Evolutionary conservation across 64 coral and sea anemone species (phyloP).

Genomic region (Platygyra sinensis): DNA sequence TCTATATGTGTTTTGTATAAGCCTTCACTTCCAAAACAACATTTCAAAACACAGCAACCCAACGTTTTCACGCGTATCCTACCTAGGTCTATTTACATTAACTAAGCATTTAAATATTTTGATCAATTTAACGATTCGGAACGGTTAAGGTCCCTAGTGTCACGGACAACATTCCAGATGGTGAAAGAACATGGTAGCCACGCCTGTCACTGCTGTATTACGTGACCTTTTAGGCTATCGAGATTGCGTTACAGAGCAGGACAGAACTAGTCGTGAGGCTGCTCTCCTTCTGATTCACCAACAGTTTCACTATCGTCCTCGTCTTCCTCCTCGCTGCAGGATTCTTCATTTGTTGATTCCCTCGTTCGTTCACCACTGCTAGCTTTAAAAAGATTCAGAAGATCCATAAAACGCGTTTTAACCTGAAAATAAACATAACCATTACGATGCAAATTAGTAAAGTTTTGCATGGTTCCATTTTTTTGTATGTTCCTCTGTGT

Average conservation of each 20-base stretch:
- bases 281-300: slow-evolving; percentile 42
- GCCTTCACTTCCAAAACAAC: too few relatives aligned
- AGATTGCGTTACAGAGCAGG: not conserved
- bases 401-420: slow-evolving; percentile 56
- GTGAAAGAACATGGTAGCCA: not conserved
- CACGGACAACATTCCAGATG: not conserved
- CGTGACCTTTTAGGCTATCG: not conserved
- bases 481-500: too few relatives aligned
- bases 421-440: slow-evolving; percentile 22
- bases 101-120: too few relatives aligned
- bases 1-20: too few relatives aligned
- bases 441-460: not conserved
- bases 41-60: too few relatives aligned
- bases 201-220: not conserved
- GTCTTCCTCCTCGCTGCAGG: slow-evolving; percentile 50
- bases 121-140: not conserved
- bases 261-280: not conserved
- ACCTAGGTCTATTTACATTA: too few relatives aligned
- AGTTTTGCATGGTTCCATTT: not conserved
- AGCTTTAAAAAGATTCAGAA: slow-evolving; percentile 52
- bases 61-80: too few relatives aligned
- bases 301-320: slow-evolving; percentile 55
- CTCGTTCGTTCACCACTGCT: not conserved
- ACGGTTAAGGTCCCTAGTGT: not conserved
- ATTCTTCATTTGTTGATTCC: slow-evolving; percentile 20